Evolutionary conservation across 2,113 vertebrate species (phyloP).

Genomic region (Tenrec ecaudatus): DNA sequence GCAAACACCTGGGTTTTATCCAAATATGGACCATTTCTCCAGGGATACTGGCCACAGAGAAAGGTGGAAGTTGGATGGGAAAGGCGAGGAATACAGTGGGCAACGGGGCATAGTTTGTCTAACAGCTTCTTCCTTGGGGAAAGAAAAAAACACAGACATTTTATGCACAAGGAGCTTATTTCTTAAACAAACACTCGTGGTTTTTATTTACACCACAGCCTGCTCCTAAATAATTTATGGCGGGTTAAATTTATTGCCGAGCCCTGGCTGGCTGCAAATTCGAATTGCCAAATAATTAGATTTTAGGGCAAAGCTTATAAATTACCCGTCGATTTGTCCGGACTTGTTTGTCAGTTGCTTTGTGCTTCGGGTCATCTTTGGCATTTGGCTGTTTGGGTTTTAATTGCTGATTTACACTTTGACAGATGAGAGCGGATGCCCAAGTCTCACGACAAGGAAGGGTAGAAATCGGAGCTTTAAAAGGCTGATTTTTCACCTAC

Average conservation of each 20-base stretch:
- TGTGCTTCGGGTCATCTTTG: conserved; percentile 96
- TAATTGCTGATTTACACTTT: conserved; percentile 96
- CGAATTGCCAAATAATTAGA: conserved; percentile 98
- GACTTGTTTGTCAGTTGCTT: conserved; percentile 96
- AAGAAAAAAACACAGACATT: conserved; percentile 80
- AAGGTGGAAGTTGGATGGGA: conserved; percentile 34
- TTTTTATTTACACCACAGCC: conserved; percentile 93
- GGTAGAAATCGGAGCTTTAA: conserved; percentile 80
- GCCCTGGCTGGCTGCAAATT: conserved; percentile 94
- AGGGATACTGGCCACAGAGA: not conserved
- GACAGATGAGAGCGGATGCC: conserved; percentile 95
- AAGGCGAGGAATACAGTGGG: not conserved
- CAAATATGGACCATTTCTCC: conserved; percentile 39
- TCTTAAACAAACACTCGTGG: conserved; percentile 92
- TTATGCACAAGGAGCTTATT: conserved; percentile 90
- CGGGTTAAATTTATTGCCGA: conserved; percentile 95
- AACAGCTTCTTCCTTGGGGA: conserved; percentile 66
- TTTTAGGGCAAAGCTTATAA: conserved; percentile 96
- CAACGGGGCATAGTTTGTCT: conserved; percentile 65
- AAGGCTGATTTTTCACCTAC: conserved; percentile 85
- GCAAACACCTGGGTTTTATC: conserved; percentile 28
- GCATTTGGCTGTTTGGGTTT: conserved; percentile 96
- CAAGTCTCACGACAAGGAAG: conserved; percentile 85
- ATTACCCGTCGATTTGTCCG: conserved; percentile 96
- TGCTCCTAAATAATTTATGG: conserved; percentile 97